phyloP scores from a whole-genome alignment of 2,888 invertebrate species.

The Schrankia costaestrigalis region DNA sequence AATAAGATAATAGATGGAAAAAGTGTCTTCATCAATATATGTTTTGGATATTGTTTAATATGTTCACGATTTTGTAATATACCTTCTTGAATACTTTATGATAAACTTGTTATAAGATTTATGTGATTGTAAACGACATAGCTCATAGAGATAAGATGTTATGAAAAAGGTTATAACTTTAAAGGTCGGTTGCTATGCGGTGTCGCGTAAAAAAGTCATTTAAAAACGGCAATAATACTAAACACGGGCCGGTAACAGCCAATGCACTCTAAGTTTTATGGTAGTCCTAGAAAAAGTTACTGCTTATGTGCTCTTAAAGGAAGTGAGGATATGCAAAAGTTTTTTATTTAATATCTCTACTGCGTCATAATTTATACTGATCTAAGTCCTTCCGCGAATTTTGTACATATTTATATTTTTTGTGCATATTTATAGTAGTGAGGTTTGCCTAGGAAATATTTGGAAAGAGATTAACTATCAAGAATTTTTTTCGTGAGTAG shows the following conservation, averaged over 20 bases:
- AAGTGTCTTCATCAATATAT: conserved; percentile 39
- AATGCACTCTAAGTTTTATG: conserved; percentile 13
- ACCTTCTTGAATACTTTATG: conserved; percentile 25
- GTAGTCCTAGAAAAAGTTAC: conserved; percentile 10
- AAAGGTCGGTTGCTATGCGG: not conserved
- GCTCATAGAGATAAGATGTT: no score
- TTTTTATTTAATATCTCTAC: conserved; percentile 2
- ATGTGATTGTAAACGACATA: no score
- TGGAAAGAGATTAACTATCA: no score
- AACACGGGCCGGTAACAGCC: conserved; percentile 4
- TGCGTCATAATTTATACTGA: conserved; percentile 15
- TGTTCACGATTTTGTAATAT: conserved; percentile 30
- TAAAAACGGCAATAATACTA: conserved; percentile 7
- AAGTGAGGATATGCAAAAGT: conserved; percentile 10
- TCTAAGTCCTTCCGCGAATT: no score
- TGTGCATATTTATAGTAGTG: no score
- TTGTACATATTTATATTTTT: no score
- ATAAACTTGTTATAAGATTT: no score
- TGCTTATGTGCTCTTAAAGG: conserved; percentile 5
- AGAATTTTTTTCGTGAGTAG: no score
- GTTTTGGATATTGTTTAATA: conserved; percentile 18
- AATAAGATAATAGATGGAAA: conserved; percentile 64
- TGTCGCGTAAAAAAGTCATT: conserved; percentile 4
- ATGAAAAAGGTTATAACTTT: no score
- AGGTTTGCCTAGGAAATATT: no score